Evolutionary conservation across 1,140 invertebrate species (phyloP), one percentile per base, ranked within the genome.

Genomic region (Musca domestica): DNA sequence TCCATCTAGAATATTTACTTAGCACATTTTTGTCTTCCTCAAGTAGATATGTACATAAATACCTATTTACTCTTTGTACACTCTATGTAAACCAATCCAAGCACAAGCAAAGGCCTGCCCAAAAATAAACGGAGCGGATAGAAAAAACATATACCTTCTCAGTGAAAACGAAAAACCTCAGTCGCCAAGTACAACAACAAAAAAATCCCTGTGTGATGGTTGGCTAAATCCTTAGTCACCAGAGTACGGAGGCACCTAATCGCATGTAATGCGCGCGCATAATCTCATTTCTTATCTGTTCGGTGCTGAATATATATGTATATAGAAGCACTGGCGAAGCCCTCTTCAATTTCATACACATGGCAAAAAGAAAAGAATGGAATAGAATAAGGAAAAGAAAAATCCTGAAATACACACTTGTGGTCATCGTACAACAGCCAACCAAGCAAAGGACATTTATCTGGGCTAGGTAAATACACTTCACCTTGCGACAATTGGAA

Each of bases 241-340:
- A 41, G 34, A 41, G 34, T 61, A 19, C 56, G 70, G 71, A 12
- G 10, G 77, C 76, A 78, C 72, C 78, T 80, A 80, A 80, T 80
- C 78, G 76, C 78, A 78, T 80, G 76, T 81, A 81, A 78, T 81
- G 78, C 78, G 78, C 78, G 78, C 78, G 78, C 78, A 81, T 81
- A 79, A 81, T 81, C 78, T 75, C 49, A 71, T 74, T 78, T 80
- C 76, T 77, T 80, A 80, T 76, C 77, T 67, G 48, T 41, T 41
- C 34, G 34, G 34, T 41, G 34, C 34, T 41, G 34, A 41, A 9
- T 30, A 30, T 30, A 30, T 30, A 30, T 30, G 27, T 30, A 30
- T 30, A 30, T 30, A 3, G 27, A 30, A 30, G 9, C 27, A 30
- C 27, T 12, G 34, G 10, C 34, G 10, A 41, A 41, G 3, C 27